Percentiles rank a stretch among this genome's conserved stretches.
Evolutionary conservation across 2,888 invertebrate species (phyloP).

Genomic region (Microplitis manilae): DNA sequence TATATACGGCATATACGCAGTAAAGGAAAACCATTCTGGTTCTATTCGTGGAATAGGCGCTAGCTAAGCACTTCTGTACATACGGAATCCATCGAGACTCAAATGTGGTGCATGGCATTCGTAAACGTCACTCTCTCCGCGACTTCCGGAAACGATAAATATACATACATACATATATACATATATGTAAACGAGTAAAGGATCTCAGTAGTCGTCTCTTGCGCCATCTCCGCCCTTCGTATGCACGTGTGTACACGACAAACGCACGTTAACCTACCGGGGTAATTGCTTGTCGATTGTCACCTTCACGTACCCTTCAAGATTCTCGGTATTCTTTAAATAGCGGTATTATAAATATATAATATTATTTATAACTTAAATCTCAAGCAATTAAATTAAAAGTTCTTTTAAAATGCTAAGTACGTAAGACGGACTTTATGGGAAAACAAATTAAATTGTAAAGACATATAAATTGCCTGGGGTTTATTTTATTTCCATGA

Average conservation of each 20-base stretch:
- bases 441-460: not conserved
- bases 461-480: not conserved
- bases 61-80: constrained; percentile 54
- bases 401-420: not conserved
- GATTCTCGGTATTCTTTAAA: not conserved
- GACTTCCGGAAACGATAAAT: constrained; percentile 61
- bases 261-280: constrained; percentile 32
- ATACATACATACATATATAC: constrained; percentile 37
- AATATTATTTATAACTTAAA: not conserved
- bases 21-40: constrained; percentile 29
- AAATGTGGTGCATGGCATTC: constrained; percentile 29
- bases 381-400: not conserved
- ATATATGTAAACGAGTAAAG: constrained; percentile 11
- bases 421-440: not conserved
- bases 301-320: not conserved
- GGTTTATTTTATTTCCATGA: not conserved
- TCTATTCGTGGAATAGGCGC: constrained; percentile 38
- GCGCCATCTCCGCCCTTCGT: constrained; percentile 46
- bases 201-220: constrained; percentile 41
- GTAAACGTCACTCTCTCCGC: constrained; percentile 44
- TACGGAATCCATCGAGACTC: constrained; percentile 44
- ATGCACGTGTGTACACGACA: constrained; percentile 45
- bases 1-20: constrained; percentile 8
- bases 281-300: constrained; percentile 31
- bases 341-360: not conserved